phyloP scores from a whole-genome alignment of 2,888 invertebrate species.

The Microctonus hyperodae region DNA sequence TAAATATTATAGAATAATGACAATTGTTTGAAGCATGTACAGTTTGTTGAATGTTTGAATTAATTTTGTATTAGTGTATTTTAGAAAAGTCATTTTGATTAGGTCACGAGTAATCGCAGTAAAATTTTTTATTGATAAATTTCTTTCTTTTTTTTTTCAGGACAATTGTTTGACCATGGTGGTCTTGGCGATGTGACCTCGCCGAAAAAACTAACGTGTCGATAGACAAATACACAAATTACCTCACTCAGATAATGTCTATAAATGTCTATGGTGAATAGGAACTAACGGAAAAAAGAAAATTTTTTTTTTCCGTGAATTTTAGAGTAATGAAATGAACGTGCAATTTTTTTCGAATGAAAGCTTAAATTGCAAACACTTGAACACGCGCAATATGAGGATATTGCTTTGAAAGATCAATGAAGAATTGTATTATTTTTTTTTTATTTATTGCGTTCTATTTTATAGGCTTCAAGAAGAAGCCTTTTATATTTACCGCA shows the following conservation, averaged over 20 bases:
- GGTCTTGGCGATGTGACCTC: conserved; percentile 36
- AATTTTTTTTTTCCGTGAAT: background rate
- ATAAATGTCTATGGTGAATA: background rate
- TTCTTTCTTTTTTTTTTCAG: conserved; percentile 35
- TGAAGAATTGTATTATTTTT: background rate
- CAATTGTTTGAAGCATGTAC: background rate
- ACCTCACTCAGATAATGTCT: no score
- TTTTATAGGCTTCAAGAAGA: background rate
- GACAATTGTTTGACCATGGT: conserved; percentile 48
- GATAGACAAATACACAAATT: background rate
- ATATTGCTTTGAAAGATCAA: background rate
- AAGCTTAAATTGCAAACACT: background rate
- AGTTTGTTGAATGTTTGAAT: background rate
- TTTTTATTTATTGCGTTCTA: background rate
- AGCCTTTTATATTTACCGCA: background rate
- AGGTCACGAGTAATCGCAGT: background rate
- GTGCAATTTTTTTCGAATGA: background rate
- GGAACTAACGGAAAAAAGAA: no score
- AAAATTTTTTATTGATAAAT: background rate
- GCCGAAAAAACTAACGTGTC: conserved; percentile 18
- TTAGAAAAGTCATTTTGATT: no score
- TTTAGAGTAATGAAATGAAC: background rate
- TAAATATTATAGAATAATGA: background rate
- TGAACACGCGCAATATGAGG: no score
- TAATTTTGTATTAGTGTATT: background rate